These are phyloP conservation scores for Centrocercus urophasianus DNA, from an alignment of 2,113 vertebrate species.

Conservation along the genomic window DNA sequence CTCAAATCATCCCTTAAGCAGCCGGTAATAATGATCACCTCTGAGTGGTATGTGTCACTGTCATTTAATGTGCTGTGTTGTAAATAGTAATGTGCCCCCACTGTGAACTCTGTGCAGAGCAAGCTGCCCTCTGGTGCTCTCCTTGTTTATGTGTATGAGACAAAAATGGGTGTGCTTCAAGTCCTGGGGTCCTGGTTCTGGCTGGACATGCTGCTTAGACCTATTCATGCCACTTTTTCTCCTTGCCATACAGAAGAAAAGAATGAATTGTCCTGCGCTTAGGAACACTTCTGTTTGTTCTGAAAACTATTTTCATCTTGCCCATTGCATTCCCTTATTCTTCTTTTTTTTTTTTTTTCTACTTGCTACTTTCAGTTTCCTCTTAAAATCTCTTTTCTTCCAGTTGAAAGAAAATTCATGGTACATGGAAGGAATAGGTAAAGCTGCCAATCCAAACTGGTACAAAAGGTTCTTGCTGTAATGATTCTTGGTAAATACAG, in stretches of 20 bases:
- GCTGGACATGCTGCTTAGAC: background rate
- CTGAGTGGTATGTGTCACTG: conserved; percentile 60
- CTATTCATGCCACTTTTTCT: background rate
- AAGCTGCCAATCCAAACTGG: background rate
- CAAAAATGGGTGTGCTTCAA: background rate
- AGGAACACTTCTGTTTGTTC: background rate
- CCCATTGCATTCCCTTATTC: background rate
- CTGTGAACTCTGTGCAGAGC: background rate
- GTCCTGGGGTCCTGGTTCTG: background rate
- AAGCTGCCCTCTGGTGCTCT: background rate
- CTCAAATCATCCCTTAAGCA: conserved; percentile 73
- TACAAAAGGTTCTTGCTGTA: background rate
- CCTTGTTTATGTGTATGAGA: background rate
- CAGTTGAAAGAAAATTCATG: background rate
- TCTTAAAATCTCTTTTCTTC: background rate
- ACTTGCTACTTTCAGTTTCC: background rate
- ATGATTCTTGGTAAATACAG: background rate
- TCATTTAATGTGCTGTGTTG: conserved; percentile 36
- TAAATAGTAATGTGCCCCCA: conserved; percentile 17
- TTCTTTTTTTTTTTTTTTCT: background rate
- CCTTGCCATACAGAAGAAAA: background rate
- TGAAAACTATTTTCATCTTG: background rate
- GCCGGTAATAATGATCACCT: conserved; percentile 67
- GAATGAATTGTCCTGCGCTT: background rate
- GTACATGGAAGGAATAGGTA: background rate